Evolutionary conservation across 2,888 invertebrate genomes (phyloP).

Genomic region (Sthenelais limicola): DNA sequence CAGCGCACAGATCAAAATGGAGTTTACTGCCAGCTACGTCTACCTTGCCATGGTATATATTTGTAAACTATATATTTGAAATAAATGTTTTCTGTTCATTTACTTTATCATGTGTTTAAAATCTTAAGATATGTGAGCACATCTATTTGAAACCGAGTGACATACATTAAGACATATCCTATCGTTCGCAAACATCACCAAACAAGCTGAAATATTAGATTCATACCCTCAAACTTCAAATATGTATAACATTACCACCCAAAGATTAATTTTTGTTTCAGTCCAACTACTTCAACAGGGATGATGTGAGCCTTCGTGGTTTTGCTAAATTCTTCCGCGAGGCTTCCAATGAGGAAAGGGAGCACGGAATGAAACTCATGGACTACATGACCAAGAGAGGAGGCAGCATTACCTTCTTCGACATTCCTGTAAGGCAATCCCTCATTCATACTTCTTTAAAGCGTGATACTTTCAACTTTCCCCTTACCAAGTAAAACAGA

Average conservation of each 20-base stretch:
- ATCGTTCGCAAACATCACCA: no score
- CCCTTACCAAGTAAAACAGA: no score
- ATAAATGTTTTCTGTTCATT: no score
- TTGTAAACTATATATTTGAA: background rate
- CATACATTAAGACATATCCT: no score
- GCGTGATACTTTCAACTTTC: background rate
- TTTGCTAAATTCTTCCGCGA: conserved; percentile 79
- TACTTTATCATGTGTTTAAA: no score
- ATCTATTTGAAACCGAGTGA: no score
- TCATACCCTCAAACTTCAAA: background rate
- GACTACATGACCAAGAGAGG: conserved; percentile 79
- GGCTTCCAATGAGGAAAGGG: conserved; percentile 82
- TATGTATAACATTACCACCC: background rate
- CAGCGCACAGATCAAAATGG: conserved; percentile 83
- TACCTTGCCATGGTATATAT: conserved; percentile 84
- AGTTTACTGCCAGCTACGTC: conserved; percentile 85
- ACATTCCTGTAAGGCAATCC: conserved; percentile 75
- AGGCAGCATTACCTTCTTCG: conserved; percentile 78
- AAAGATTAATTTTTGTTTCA: background rate
- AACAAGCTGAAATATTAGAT: no score
- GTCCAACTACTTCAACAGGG: conserved; percentile 84
- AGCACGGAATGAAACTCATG: conserved; percentile 79
- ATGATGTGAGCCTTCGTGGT: conserved; percentile 80
- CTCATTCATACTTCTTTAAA: background rate
- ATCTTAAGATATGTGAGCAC: no score